A percentile compares a stretch with the other conserved stretches of the same genome.
Conservation (phyloP, 2,888 invertebrate genomes). For the Acanthosepion pharaonis region DNA sequence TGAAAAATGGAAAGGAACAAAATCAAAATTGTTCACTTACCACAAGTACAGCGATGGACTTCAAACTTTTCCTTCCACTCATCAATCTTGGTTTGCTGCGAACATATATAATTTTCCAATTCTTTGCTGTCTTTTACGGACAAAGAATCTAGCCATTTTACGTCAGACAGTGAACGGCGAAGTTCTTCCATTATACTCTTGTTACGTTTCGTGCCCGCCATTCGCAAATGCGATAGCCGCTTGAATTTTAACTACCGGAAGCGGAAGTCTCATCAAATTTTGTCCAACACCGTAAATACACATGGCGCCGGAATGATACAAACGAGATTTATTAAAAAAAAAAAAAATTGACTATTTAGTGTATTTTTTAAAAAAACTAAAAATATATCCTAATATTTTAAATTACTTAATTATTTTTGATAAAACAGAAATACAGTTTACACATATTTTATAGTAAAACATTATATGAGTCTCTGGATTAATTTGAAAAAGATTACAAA, state of each 20-base stretch:
- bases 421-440: no score
- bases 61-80: conserved; percentile 63
- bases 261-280: neutral
- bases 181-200: neutral
- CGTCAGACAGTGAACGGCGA: conserved; percentile 38
- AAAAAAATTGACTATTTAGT: neutral
- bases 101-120: conserved; percentile 41
- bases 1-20: no score
- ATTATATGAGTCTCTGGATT: no score
- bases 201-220: neutral
- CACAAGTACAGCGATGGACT: conserved; percentile 65
- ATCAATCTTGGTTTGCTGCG: conserved; percentile 53
- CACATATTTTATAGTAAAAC: no score
- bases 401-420: no score
- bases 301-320: neutral
- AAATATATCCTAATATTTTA: no score
- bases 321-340: no score
- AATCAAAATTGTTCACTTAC: conserved; percentile 54
- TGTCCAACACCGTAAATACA: neutral
- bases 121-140: neutral
- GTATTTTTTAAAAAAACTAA: no score
- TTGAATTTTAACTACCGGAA: conserved; percentile 33
- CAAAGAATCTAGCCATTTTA: conserved; percentile 40
- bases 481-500: no score
- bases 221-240: neutral